These are phyloP conservation scores for Vicugna pacos DNA, from an alignment of 2,113 vertebrate species.

Conservation along the genomic window DNA sequence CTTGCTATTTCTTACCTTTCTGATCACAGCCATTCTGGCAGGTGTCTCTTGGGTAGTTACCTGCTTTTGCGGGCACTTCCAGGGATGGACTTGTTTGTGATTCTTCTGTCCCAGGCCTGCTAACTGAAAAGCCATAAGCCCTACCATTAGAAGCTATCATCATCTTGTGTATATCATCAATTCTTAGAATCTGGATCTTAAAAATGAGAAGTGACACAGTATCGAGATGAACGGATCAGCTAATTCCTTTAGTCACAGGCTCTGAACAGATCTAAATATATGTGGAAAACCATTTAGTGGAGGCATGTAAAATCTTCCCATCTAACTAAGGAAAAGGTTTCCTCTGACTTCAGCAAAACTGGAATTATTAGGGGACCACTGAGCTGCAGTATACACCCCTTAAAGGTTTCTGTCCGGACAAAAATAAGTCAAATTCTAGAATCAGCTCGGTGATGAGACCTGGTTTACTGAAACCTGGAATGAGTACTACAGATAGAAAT, in stretches of 20 bases:
- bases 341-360: background rate
- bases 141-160: background rate
- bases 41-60: background rate
- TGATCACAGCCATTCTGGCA: background rate
- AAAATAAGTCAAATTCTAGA: background rate
- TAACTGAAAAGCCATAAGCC: background rate
- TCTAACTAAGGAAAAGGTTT: background rate
- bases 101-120: background rate
- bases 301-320: background rate
- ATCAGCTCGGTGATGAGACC: background rate
- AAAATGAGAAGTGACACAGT: background rate
- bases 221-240: background rate
- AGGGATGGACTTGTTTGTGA: background rate
- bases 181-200: constrained; percentile 14
- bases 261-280: constrained; percentile 13
- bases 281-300: background rate
- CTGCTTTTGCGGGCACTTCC: background rate
- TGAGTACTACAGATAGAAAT: background rate
- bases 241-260: background rate
- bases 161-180: background rate
- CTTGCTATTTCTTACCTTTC: background rate
- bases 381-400: background rate
- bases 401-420: constrained; percentile 4
- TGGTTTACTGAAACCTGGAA: background rate
- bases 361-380: background rate